Conservation (phyloP, 2,113 vertebrate genomes). For the Scophthalmus maximus region DNA sequence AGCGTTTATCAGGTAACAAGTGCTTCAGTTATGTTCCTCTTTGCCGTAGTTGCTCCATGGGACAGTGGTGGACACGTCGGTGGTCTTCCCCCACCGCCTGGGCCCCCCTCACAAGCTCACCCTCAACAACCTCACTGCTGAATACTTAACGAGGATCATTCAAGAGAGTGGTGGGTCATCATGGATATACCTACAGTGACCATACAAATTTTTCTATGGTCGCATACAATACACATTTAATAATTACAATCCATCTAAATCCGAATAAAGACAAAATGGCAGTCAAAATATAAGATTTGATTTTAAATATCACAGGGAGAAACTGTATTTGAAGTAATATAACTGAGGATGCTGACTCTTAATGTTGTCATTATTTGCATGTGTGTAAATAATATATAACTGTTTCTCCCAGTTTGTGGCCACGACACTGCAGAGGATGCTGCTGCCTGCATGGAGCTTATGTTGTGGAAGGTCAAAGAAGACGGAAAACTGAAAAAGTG, state of each 20-base stretch:
- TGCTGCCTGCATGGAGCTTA: conserved; percentile 85
- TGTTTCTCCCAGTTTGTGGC: conserved; percentile 75
- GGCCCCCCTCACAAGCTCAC: conserved; percentile 84
- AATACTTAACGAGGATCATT: conserved; percentile 83
- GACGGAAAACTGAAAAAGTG: conserved; percentile 82
- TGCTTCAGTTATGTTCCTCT: conserved; percentile 32
- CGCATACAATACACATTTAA: too few relatives aligned
- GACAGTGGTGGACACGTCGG: conserved; percentile 81
- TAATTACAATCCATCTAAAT: not conserved
- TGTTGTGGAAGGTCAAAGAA: conserved; percentile 86
- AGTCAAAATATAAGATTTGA: not conserved
- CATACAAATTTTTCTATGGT: not conserved
- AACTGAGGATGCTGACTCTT: not conserved
- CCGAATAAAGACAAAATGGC: conserved; percentile 29
- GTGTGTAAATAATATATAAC: conserved; percentile 6
- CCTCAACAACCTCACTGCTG: conserved; percentile 82
- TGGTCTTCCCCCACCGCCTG: conserved; percentile 85
- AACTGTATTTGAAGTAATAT: not conserved
- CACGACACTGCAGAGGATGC: conserved; percentile 85
- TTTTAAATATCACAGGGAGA: not conserved
- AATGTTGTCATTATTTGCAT: not conserved
- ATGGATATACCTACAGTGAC: conserved; percentile 26
- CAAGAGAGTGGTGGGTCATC: conserved; percentile 86
- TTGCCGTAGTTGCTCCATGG: conserved; percentile 82
- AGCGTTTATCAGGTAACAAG: not conserved